Conservation (phyloP, 2,113 vertebrate genomes). For the Tupaia tana region DNA sequence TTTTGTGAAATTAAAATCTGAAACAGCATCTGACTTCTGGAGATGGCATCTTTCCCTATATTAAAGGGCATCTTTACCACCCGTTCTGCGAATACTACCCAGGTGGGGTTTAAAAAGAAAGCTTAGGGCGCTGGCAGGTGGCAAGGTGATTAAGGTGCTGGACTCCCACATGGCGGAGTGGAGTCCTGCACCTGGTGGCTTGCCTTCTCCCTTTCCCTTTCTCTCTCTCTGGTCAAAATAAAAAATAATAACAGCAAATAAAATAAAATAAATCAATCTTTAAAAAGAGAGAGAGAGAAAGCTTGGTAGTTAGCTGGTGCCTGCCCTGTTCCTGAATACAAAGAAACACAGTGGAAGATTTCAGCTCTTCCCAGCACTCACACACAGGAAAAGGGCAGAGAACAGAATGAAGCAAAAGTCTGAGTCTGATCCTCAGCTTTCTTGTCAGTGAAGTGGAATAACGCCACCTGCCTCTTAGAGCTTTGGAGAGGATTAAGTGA, state of each 20-base stretch:
- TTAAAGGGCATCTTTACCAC: not conserved
- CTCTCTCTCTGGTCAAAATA: no score
- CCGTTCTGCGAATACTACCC: not conserved
- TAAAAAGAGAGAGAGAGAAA: not conserved
- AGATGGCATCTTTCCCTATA: not conserved
- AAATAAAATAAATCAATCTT: no score
- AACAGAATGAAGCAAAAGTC: not conserved
- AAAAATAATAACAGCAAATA: no score
- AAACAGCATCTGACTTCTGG: not conserved
- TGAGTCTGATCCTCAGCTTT: not conserved
- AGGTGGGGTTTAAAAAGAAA: not conserved
- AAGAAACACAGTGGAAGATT: not conserved
- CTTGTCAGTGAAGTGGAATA: not conserved
- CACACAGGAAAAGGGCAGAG: not conserved
- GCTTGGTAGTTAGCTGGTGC: not conserved
- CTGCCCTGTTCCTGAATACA: not conserved
- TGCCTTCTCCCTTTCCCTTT: no score
- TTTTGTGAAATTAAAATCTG: slow-evolving; percentile 4
- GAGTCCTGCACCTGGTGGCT: no score
- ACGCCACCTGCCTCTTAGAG: not conserved
- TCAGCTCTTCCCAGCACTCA: not conserved
- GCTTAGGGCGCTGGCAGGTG: not conserved
- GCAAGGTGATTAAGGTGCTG: no score
- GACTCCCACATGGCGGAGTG: no score
- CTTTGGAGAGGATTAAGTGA: not conserved